A percentile compares a stretch with the other conserved stretches of the same genome.
Evolutionary conservation across 2,113 vertebrate genomes (phyloP).

Genomic region (Tinamus guttatus): DNA sequence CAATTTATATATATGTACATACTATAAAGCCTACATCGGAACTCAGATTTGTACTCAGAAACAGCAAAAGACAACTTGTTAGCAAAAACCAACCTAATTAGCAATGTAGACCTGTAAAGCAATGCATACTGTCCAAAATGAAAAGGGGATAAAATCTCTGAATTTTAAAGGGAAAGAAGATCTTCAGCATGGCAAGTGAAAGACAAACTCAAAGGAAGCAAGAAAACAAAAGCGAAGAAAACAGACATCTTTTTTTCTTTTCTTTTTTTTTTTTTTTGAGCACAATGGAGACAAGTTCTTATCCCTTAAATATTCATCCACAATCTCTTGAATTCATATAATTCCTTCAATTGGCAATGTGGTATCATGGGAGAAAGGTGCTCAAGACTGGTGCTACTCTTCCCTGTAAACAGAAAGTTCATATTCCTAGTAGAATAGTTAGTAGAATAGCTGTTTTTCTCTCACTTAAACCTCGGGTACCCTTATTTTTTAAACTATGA

Average conservation of each 20-base stretch:
- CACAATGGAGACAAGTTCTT: not conserved
- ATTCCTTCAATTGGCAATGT: not conserved
- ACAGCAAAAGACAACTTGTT: not conserved
- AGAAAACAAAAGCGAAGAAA: not conserved
- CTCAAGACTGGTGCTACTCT: not conserved
- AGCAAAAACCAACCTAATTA: constrained; percentile 10
- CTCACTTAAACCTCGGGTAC: not conserved
- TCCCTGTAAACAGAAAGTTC: not conserved
- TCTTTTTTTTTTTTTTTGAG: not conserved
- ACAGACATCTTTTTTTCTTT: not conserved
- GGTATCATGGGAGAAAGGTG: not conserved
- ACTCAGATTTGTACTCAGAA: not conserved
- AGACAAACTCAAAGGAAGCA: not conserved
- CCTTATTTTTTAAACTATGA: constrained; percentile 11
- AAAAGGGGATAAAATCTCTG: not conserved
- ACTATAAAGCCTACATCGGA: not conserved
- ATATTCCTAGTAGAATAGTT: not conserved
- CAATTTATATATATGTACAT: not conserved
- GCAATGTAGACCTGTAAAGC: not conserved
- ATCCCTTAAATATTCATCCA: not conserved
- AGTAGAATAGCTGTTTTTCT: not conserved
- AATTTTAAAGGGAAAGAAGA: not conserved
- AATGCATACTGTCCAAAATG: constrained; percentile 48
- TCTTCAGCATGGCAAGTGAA: not conserved
- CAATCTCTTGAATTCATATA: not conserved